These are phyloP conservation scores for Cuniculus paca DNA, from an alignment of 2,797 vertebrate genomes.

Conservation along the genomic window DNA sequence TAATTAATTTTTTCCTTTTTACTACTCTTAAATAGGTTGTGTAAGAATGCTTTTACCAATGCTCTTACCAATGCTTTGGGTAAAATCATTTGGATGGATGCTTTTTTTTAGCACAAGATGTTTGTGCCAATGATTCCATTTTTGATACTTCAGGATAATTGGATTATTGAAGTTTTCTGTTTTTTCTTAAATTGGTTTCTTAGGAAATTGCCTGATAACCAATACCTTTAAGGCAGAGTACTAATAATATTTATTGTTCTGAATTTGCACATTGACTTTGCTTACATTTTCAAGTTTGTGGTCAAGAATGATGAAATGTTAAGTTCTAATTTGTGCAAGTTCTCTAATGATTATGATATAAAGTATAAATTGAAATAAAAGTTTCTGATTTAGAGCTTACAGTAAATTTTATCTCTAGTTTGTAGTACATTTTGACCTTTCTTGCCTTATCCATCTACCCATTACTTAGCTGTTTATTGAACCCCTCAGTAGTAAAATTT, in stretches of 20 bases:
- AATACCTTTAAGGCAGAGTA: not conserved
- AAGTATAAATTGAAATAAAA: not conserved
- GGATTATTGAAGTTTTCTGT: not conserved
- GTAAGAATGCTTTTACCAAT: not conserved
- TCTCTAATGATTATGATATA: not conserved
- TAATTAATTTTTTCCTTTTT: not conserved
- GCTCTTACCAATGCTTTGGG: not conserved
- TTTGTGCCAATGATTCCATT: not conserved
- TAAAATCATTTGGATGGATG: not conserved
- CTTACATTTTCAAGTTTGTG: not conserved
- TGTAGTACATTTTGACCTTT: not conserved
- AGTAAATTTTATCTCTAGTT: not conserved
- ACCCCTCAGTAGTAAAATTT: not conserved
- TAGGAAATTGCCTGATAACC: not conserved
- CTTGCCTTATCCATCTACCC: not conserved
- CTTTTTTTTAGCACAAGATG: not conserved
- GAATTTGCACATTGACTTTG: not conserved
- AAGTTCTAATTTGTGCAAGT: not conserved
- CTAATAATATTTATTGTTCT: not conserved
- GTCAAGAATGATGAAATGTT: not conserved
- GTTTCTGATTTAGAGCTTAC: not conserved
- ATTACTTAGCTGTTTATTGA: not conserved
- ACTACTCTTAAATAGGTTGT: not conserved
- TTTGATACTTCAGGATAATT: not conserved
- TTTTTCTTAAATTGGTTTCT: constrained; percentile 1